These are phyloP conservation scores for Seriola aureovittata DNA, from an alignment of 2,113 vertebrate genomes.

Conservation along the genomic window DNA sequence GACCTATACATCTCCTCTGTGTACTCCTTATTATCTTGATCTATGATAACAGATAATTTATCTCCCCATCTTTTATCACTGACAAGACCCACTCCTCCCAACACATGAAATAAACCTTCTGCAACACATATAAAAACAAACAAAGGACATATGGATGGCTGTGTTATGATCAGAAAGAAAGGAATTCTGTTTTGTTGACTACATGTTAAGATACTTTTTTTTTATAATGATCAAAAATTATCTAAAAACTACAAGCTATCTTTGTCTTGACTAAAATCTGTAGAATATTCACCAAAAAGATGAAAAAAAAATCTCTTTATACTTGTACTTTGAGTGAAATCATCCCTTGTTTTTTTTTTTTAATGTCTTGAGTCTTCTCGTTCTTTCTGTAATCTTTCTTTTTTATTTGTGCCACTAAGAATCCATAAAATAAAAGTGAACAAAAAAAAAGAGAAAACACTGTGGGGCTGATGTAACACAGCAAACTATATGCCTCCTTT, in stretches of 20 bases:
- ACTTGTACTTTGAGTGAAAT: not conserved
- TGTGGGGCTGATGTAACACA: too few relatives aligned
- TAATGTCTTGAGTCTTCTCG: not conserved
- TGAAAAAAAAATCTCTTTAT: not conserved
- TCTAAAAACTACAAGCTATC: too few relatives aligned
- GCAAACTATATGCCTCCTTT: not conserved
- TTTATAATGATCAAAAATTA: too few relatives aligned
- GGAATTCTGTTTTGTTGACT: not conserved
- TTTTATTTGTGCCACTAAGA: not conserved
- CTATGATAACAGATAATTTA: constrained; percentile 53
- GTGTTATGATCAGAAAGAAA: not conserved
- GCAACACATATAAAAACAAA: constrained; percentile 48
- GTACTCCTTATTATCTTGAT: constrained; percentile 41
- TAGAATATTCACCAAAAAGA: not conserved
- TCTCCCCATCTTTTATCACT: constrained; percentile 39
- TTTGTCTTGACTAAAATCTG: too few relatives aligned
- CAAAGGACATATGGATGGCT: not conserved
- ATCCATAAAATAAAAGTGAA: not conserved
- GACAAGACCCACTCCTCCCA: constrained; percentile 49
- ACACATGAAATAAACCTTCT: constrained; percentile 55
- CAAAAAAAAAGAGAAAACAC: not conserved
- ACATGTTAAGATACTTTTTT: too few relatives aligned
- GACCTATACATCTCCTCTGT: constrained; percentile 34
- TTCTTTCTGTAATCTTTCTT: too few relatives aligned
- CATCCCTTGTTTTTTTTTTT: not conserved